phyloP scores from a whole-genome alignment of 2,113 vertebrate genomes.

The Manacus vitellinus region DNA sequence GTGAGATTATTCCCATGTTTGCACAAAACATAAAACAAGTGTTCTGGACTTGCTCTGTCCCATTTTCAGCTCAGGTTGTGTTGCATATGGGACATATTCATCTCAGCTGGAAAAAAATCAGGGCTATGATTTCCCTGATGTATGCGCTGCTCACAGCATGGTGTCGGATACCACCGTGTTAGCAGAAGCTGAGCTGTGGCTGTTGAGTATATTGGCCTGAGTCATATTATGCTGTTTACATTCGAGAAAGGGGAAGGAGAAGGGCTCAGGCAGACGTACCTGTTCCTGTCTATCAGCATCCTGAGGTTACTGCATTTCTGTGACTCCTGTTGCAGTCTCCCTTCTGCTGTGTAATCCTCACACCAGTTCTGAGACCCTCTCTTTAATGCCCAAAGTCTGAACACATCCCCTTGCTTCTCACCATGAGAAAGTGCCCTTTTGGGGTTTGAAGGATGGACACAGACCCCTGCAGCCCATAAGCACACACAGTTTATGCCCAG shows the following conservation, averaged over 20 bases:
- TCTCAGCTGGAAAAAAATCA: background rate
- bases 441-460: background rate
- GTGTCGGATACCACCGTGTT: background rate
- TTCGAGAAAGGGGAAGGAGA: too few species aligned
- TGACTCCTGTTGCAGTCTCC: background rate
- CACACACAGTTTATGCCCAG: background rate
- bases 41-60: background rate
- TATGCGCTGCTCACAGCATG: fast-evolving
- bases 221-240: background rate
- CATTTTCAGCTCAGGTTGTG: background rate
- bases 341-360: background rate
- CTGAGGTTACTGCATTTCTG: background rate
- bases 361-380: background rate
- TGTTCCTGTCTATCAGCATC: background rate
- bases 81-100: background rate
- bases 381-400: background rate
- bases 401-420: background rate
- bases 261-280: background rate
- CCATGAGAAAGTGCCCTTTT: background rate
- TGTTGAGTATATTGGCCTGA: background rate
- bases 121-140: background rate
- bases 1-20: background rate
- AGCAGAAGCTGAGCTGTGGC: background rate
- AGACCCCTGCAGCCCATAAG: background rate
- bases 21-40: background rate